Evolutionary conservation across 2,113 vertebrate genomes (phyloP), one percentile per base, ranked within the genome.

Genomic region (Callorhinus ursinus): DNA sequence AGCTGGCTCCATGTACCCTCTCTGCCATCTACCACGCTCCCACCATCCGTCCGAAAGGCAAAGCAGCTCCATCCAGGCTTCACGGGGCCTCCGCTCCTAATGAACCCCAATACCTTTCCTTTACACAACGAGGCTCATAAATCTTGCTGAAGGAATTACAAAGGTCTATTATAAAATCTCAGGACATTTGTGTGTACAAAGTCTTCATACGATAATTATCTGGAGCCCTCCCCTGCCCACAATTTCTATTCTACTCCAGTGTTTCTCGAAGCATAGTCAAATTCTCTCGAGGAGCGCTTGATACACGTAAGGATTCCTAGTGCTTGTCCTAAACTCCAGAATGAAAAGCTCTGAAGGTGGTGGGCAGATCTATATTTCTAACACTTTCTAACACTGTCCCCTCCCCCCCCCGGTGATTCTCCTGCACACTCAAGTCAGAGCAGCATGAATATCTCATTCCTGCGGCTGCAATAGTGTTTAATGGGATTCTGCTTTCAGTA

Each of bases 401-500:
- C 16, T 63, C 26, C 10, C 11, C 61, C 5, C 65, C 57, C 39
- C 26, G 8, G 42, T 7, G 63, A 85, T 15, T 72, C 90, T 49
- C 10, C 10, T 0, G 15, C 46, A 74, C 46, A 85, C 9, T 7
- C 5, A 87, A 67, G n/a, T 55, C 91, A 65, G 65, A 88, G 63
- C 1, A 53, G 55, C 9, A 4, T 46, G 57, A 67, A 39, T 74
- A 82, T 51, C 79, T 57, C 11, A 7, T 89, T 84, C 80, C 42
- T 77, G 46, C 31, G 24, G 90, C 0, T n/a, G 67, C 46, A 19
- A 74, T 9, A 26, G 10, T 77, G 36, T 57, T 81, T 24, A 71
- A 88, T 26, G n/a, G 51, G 33, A 63, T 87, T 97, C 84, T 72
- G 84, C 80, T 93, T 74, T 55, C 49, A 90, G 59, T 33, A n/a